Percentiles rank a stretch among this genome's conserved stretches.
Evolutionary conservation across 2,797 vertebrate species (phyloP).

Genomic region (Arnoldichthys spilopterus): DNA sequence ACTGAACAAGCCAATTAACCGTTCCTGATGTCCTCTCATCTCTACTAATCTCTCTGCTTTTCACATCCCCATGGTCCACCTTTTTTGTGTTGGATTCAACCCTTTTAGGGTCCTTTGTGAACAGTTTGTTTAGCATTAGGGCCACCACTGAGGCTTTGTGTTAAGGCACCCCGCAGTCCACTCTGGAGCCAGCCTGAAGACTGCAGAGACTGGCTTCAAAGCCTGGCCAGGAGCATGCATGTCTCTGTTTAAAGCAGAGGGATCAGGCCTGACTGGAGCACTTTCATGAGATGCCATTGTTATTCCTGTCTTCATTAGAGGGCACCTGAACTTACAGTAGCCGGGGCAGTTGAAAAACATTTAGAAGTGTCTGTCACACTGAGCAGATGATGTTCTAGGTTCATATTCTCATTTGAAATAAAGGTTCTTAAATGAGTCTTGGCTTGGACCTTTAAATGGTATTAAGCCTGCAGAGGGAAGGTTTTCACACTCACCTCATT

Average conservation of each 20-base stretch:
- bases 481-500: too few species aligned
- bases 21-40: conserved; percentile 41
- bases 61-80: conserved; percentile 43
- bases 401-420: not conserved
- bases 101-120: conserved; percentile 36
- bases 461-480: too few species aligned
- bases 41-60: conserved; percentile 25
- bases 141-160: conserved; percentile 46
- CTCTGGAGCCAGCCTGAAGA: conserved; percentile 38
- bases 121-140: conserved; percentile 50
- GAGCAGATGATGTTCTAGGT: not conserved
- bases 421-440: not conserved
- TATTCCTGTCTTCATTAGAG: conserved; percentile 1
- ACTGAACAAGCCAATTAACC: conserved; percentile 43
- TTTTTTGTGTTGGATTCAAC: conserved; percentile 9
- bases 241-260: conserved; percentile 17
- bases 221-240: conserved; percentile 3
- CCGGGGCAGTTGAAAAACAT: not conserved
- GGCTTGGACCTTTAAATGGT: not conserved
- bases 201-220: conserved; percentile 27
- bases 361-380: not conserved
- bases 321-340: conserved; percentile 20
- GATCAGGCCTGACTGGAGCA: not conserved
- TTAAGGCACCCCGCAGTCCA: conserved; percentile 37
- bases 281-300: conserved; percentile 31